Conservation (phyloP, 2,888 invertebrate species). For the Nephrotoma flavescens region DNA sequence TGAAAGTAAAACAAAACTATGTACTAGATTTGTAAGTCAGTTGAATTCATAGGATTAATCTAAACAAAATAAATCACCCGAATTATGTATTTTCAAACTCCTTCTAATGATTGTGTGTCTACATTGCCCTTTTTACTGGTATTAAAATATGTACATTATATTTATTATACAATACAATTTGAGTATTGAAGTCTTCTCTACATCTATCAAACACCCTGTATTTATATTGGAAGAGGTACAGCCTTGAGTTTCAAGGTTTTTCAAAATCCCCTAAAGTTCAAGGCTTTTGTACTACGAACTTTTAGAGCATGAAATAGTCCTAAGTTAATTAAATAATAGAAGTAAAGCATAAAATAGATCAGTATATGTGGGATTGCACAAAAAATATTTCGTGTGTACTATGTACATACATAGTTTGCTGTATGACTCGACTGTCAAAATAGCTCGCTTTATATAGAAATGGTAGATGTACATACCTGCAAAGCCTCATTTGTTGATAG, state of each 20-base stretch:
- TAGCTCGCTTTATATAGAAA: neutral
- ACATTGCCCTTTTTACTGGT: no score
- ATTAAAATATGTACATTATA: no score
- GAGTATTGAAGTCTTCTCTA: neutral
- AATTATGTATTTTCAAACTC: no score
- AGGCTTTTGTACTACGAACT: neutral
- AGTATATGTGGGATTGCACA: neutral
- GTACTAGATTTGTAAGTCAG: no score
- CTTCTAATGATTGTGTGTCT: no score
- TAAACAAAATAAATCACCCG: no score
- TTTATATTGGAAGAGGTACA: neutral
- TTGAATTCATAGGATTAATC: no score
- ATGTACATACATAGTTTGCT: neutral
- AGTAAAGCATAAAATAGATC: neutral
- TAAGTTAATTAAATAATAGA: neutral
- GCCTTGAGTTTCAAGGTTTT: neutral
- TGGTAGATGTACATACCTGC: neutral
- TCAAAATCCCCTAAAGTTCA: neutral
- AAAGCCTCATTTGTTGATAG: neutral
- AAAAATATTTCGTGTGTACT: neutral
- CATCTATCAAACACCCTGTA: neutral
- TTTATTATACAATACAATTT: neutral
- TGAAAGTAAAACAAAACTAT: no score
- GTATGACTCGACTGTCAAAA: neutral
- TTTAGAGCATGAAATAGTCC: neutral